Evolutionary conservation across 2,888 invertebrate species (phyloP), one percentile per base, ranked within the genome.

Genomic region (Hirtodrosophila cameraria): DNA sequence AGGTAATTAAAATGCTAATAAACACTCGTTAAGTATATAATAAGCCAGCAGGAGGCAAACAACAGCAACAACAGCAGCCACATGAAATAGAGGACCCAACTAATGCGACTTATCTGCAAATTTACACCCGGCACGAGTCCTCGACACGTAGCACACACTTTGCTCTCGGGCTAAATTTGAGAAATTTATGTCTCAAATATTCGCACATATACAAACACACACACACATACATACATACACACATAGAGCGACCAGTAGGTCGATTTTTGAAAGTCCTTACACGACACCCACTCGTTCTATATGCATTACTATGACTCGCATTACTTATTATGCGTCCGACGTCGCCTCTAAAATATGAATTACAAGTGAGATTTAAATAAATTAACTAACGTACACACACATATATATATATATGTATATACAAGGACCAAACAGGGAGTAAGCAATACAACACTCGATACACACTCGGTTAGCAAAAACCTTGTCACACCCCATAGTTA

Each of bases 1-100:
- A 77, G 77, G 80, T 85, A 85, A 86, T 86, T 85, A 85, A 86
- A 85, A 85, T 86, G 86, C 80, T 86, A 83, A 86, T 86, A 83
- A 85, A 84, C 75, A 77, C 74, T 85, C 69, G 77, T 85, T 80
- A 83, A 77, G 75, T 79, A 75, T 73, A 75, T 81, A 82, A 82
- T 82, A 82, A 78, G 69, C 76, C 68, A 58, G 55, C 59, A 62
- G 39, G 38, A 54, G 18, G n/a, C n/a, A 38, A 57, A 3, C 41
- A 55, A 25, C 45, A 58, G 31, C 41, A 49, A 9, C 53, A 39
- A 43, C 36, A 46, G 18, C 38, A 46, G 6, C 28, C 25, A 27
- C 11, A 35, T 43, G 27, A 36, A 66, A 67, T 61, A 67, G 58
- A 73, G 63, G 61, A 27, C 58, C 70, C 60, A 64, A 77, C 80